These are phyloP conservation scores for Eilema griseolum DNA, from an alignment of 2,888 invertebrate species.

Conservation along the genomic window DNA sequence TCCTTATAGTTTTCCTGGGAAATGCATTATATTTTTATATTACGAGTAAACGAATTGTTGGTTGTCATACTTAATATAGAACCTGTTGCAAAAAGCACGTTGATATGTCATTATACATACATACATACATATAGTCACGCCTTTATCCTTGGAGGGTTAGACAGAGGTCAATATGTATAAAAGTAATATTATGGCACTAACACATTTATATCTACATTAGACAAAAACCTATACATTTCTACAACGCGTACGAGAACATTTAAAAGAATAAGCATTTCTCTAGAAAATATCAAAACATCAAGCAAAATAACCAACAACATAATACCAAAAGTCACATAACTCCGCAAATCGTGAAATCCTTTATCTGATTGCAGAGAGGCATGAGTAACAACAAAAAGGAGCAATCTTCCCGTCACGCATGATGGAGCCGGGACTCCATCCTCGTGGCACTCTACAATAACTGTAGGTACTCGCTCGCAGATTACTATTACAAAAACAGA, in stretches of 20 bases:
- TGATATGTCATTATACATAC: too few species aligned
- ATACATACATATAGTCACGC: too few species aligned
- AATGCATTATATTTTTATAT: too few species aligned
- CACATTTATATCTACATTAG: too few species aligned
- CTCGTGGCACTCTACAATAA: slow-evolving; percentile 48
- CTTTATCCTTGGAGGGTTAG: too few species aligned
- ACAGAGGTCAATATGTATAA: too few species aligned
- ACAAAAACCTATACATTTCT: neutral
- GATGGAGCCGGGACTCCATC: slow-evolving; percentile 46
- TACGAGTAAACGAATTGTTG: too few species aligned
- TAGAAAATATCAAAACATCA: slow-evolving; percentile 27
- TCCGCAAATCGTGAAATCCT: slow-evolving; percentile 53
- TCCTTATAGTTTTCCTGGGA: too few species aligned
- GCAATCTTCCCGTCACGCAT: slow-evolving; percentile 61
- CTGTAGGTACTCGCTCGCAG: slow-evolving; percentile 44
- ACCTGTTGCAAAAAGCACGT: too few species aligned
- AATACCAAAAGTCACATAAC: slow-evolving; percentile 37
- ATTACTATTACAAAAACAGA: slow-evolving; percentile 63
- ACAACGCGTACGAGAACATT: slow-evolving; percentile 1
- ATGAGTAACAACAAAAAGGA: slow-evolving; percentile 62
- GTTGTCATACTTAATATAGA: too few species aligned
- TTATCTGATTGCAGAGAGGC: slow-evolving; percentile 59
- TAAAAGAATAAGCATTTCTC: slow-evolving; percentile 15
- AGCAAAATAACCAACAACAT: slow-evolving; percentile 34
- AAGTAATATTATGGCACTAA: too few species aligned